Percentiles rank a stretch among this genome's conserved stretches.
Evolutionary conservation across 1,140 invertebrate genomes (phyloP).

Genomic region (Brachionus manjavacas): DNA sequence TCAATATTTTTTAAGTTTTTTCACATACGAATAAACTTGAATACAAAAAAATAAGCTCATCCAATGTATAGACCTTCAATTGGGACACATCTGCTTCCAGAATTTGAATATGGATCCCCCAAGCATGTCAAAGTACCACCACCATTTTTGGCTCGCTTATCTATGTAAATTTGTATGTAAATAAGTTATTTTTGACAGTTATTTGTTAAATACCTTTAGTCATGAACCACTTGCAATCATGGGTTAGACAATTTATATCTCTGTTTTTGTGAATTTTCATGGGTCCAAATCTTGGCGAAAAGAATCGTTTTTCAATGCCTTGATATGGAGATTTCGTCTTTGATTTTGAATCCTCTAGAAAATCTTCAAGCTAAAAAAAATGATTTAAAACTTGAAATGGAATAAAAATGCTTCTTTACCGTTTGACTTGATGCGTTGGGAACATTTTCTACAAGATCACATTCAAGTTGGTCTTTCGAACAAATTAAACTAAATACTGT

Average conservation of each 20-base stretch:
- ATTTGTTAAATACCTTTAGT: background rate
- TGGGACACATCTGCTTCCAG: constrained; percentile 28
- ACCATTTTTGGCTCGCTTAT: background rate
- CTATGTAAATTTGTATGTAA: background rate
- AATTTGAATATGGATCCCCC: constrained; percentile 15
- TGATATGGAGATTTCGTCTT: background rate
- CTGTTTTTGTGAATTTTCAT: background rate
- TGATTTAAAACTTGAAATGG: background rate
- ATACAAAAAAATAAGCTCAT: background rate
- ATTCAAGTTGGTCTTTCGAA: background rate
- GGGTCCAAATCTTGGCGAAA: background rate
- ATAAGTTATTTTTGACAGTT: background rate
- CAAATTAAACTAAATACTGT: constrained; percentile 25
- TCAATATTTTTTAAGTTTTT: background rate
- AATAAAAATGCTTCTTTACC: background rate
- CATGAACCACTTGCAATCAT: constrained; percentile 22
- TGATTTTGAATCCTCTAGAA: background rate
- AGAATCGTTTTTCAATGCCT: background rate
- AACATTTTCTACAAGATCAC: background rate
- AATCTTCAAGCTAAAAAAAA: background rate
- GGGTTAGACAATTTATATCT: constrained; percentile 23
- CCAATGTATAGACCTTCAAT: constrained; percentile 40
- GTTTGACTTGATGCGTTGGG: background rate
- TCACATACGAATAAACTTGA: background rate
- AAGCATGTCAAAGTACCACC: constrained; percentile 17